These are phyloP conservation scores for Periophthalmodon schlosseri DNA, from an alignment of 2,113 vertebrate species.

Conservation along the genomic window DNA sequence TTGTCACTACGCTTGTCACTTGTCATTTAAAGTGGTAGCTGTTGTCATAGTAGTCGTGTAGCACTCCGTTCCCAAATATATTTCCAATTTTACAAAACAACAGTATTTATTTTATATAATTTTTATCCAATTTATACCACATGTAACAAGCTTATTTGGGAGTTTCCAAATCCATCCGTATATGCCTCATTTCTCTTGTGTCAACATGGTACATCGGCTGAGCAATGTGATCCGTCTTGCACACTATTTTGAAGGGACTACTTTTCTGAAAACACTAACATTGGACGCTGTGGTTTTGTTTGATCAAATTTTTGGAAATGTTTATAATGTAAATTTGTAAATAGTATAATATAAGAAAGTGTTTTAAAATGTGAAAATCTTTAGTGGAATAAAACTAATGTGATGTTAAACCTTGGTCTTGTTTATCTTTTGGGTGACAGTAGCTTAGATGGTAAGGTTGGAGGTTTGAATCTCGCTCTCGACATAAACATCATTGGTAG, in stretches of 20 bases:
- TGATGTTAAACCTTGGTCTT: slow-evolving; percentile 29
- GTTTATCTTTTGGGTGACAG: slow-evolving; percentile 21
- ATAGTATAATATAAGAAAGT: slow-evolving; percentile 71
- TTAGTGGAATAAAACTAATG: slow-evolving; percentile 57
- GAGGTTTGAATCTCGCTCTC: no score
- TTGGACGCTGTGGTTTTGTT: slow-evolving; percentile 35
- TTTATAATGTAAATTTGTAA: slow-evolving; percentile 76
- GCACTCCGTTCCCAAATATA: slow-evolving; percentile 52
- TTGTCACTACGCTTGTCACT: slow-evolving; percentile 21
- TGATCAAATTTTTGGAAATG: slow-evolving; percentile 57
- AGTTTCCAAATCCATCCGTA: slow-evolving; percentile 42
- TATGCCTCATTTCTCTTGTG: slow-evolving; percentile 20
- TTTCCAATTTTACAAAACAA: slow-evolving; percentile 1
- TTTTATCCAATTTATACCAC: neutral
- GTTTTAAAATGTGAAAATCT: slow-evolving; percentile 73
- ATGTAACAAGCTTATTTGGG: slow-evolving; percentile 1
- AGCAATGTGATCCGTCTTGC: slow-evolving; percentile 32
- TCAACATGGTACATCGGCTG: slow-evolving; percentile 57
- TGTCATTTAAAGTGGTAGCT: slow-evolving; percentile 40
- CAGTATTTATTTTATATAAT: neutral
- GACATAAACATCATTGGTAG: no score
- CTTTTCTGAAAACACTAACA: slow-evolving; percentile 31
- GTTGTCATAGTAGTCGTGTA: slow-evolving; percentile 52
- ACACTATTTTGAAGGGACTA: slow-evolving; percentile 44
- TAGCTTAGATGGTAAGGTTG: no score